These are phyloP conservation scores for Drosophila orosa DNA, from an alignment of 1,140 invertebrate genomes.

Conservation along the genomic window DNA sequence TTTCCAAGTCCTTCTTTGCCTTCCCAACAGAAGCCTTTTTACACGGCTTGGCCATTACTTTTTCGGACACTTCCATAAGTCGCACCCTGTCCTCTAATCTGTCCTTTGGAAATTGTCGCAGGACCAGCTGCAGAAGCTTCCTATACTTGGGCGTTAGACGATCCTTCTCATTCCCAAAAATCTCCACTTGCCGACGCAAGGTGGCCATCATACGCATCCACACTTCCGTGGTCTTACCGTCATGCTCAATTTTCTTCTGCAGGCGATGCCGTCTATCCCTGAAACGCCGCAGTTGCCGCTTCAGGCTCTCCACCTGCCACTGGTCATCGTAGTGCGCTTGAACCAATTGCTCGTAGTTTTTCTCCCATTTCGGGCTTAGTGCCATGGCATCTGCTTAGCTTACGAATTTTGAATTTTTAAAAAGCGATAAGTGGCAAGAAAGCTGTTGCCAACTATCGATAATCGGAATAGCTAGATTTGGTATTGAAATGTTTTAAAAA, in stretches of 20 bases:
- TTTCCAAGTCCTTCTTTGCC: neutral
- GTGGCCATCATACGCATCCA: constrained; percentile 5
- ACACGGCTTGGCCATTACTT: constrained; percentile 14
- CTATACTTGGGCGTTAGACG: neutral
- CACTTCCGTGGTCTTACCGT: neutral
- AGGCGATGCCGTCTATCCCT: neutral
- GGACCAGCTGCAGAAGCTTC: neutral
- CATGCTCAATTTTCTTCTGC: constrained; percentile 6
- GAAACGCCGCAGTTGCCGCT: constrained; percentile 17
- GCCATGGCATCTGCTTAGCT: neutral
- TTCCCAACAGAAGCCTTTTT: neutral
- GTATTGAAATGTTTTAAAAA: neutral
- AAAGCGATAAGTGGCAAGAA: constrained; percentile 15
- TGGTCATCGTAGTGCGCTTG: constrained; percentile 13
- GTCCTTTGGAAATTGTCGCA: constrained; percentile 6
- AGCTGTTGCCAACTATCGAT: constrained; percentile 1
- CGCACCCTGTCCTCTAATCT: constrained; percentile 19
- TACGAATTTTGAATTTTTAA: constrained; percentile 11
- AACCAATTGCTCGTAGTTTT: constrained; percentile 15
- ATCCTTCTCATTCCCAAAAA: neutral
- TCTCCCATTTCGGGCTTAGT: constrained; percentile 15
- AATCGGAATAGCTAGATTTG: neutral
- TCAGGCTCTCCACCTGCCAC: neutral
- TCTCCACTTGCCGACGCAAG: neutral
- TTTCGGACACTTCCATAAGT: constrained; percentile 45